Evolutionary conservation across 2,113 vertebrate genomes (phyloP), one percentile per base, ranked within the genome.

Genomic region (Onychorhynchus coronatus): DNA sequence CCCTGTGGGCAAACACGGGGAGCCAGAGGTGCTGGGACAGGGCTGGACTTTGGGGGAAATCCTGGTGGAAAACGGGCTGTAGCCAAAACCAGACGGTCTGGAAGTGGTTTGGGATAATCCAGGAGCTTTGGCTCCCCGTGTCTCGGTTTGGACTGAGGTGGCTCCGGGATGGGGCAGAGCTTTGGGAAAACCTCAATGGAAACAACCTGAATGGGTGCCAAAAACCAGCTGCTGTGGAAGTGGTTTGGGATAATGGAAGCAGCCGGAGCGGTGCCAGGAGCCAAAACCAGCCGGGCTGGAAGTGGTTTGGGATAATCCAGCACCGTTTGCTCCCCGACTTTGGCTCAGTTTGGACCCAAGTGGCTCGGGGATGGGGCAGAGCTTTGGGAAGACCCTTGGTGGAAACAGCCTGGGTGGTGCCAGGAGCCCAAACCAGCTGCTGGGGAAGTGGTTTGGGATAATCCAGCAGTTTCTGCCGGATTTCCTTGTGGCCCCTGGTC

Each of bases 391-490:
- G n/a, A 58, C 30, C 52, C 10, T 30, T 8, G 44, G 46, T 49
- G 81, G 76, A 5, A 73, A 56, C 1, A 4, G 35, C 86, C 47
- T 3, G 2, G 28, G 22, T 4, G 0, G 1, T 2, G 30, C 61
- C 15, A 4, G 67, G 50, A 81, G 31, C 68, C 50, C 3, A 7
- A 70, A 14, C 24, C 66, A 27, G 59, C n/a, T 2, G n/a, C 15
- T 17, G 19, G 7, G 44, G 28, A 33, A 14, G 47, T 1, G 50
- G 7, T 24, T 13, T 8, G 79, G 85, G 68, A 7, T 6, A 2
- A 44, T 5, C 11, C 4, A 1, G 1, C 12, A 5, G 20, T 5
- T 27, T 16, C 18, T 4, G 39, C 30, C 19, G 3, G 39, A 41
- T 41, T 41, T 41, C 39, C n/a, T n/a, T 2, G 22, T 20, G 20